Evolutionary conservation across 2,888 invertebrate species (phyloP), one percentile per base, ranked within the genome.

Genomic region (Leptinotarsa rubiginosa): DNA sequence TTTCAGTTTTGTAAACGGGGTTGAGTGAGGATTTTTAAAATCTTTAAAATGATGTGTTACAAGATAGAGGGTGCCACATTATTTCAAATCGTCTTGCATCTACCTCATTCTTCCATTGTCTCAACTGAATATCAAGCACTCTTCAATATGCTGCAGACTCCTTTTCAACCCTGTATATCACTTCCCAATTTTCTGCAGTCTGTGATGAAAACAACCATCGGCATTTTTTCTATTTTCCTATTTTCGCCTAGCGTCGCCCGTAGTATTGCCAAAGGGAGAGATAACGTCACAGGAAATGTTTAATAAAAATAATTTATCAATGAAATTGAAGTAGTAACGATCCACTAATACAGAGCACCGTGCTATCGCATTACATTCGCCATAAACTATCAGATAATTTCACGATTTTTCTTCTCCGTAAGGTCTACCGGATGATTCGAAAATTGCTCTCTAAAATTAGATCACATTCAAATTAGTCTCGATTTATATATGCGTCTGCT

Each of bases 221-320:
- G 2, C 4, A 5, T n/a, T 10, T 66, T 68, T 68, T 68, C 25
- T 41, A 18, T 41, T 41, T 41, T 41, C 3, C 31, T 41, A 54
- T 22, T 68, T 68, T 31, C 54, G 13, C 16, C 56, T 13, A n/a
- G 13, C 68, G 54, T 25, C 41, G 52, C 52, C 66, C 31, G 68
- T 68, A 52, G 52, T 56, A 56, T 18, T 41, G 54, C 31, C n/a
- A 52, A 54, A 68, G 68, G 68, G 68, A 68, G 18, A 54, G 52
- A 80, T 81, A 78, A 81, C 78, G 75, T 70, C 75, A 83, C 83
- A 85, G 85, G 85, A 85, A 85, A 84, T 84, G 83, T 83, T 83
- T 84, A 85, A 85, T 85, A 84, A 85, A 85, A 83, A 83, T 84
- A 84, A 85, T 83, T 84, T 83, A 83, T 81, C 81, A 83, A 82